Conservation (phyloP, 1,140 invertebrate genomes). For the Sminthurinus signatus region DNA sequence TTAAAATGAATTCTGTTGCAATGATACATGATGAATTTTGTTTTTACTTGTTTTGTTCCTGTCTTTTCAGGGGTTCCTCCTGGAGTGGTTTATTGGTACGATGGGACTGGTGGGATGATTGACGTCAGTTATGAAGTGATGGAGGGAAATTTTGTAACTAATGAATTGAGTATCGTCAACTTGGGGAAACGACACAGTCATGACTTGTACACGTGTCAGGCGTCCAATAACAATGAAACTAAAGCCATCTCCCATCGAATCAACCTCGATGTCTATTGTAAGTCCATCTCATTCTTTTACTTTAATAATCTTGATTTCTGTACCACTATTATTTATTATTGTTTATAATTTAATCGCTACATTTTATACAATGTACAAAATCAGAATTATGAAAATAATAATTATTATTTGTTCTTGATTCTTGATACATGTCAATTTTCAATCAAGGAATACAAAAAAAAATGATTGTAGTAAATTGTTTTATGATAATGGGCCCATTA, state of each 20-base stretch:
- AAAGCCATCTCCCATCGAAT: constrained; percentile 33
- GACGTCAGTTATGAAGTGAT: constrained; percentile 28
- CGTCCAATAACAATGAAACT: constrained; percentile 38
- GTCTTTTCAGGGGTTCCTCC: constrained; percentile 26
- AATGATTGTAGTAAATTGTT: too few relatives aligned
- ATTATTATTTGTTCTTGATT: too few relatives aligned
- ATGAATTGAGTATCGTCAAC: constrained; percentile 33
- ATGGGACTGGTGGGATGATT: constrained; percentile 29
- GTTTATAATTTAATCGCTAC: neutral
- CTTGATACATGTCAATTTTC: too few relatives aligned
- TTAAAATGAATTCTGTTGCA: too few relatives aligned
- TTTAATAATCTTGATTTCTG: too few relatives aligned
- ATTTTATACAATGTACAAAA: neutral
- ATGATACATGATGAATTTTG: constrained; percentile 4
- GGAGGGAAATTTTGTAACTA: constrained; percentile 27
- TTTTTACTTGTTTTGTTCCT: too few relatives aligned
- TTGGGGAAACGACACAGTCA: constrained; percentile 26
- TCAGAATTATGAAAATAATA: too few relatives aligned
- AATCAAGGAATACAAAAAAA: too few relatives aligned
- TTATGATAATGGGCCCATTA: too few relatives aligned
- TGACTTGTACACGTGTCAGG: constrained; percentile 39
- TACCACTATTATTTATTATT: too few relatives aligned
- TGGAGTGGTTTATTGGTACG: constrained; percentile 18
- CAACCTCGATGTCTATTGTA: constrained; percentile 38
- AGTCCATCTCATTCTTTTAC: constrained; percentile 8